These are phyloP conservation scores for Alentia gelatinosa DNA, from an alignment of 2,888 invertebrate genomes.

Conservation along the genomic window DNA sequence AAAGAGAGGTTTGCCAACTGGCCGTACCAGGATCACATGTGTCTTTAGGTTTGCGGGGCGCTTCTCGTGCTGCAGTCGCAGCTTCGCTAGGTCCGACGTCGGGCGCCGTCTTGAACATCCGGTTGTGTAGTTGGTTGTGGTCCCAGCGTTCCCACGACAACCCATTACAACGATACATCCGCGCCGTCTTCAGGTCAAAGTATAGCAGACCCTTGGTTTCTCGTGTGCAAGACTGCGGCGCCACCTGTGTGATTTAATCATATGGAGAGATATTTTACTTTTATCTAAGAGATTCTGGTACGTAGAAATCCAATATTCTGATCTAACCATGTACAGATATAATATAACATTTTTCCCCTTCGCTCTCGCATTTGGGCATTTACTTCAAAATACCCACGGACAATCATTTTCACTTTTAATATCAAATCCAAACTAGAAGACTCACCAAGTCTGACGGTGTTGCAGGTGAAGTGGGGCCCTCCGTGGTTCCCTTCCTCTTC, in stretches of 20 bases:
- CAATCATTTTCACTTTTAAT: neutral
- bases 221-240: conserved; percentile 70
- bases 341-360: no score
- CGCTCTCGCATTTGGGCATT: no score
- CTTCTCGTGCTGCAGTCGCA: neutral
- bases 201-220: conserved; percentile 76
- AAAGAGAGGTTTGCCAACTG: no score
- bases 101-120: conserved; percentile 56
- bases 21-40: conserved; percentile 7
- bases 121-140: conserved; percentile 49
- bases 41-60: conserved; percentile 34
- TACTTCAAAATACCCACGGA: no score
- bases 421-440: neutral
- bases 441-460: neutral
- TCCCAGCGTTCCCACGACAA: conserved; percentile 71
- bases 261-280: neutral
- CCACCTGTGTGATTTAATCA: conserved; percentile 8
- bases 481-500: neutral
- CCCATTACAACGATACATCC: conserved; percentile 78
- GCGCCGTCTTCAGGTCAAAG: conserved; percentile 73
- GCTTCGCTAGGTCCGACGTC: neutral
- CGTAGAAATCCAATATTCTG: neutral
- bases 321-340: neutral
- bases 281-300: neutral
- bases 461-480: neutral